Conservation (phyloP, 1,140 invertebrate genomes). For the Heliconius hewitsoni region DNA sequence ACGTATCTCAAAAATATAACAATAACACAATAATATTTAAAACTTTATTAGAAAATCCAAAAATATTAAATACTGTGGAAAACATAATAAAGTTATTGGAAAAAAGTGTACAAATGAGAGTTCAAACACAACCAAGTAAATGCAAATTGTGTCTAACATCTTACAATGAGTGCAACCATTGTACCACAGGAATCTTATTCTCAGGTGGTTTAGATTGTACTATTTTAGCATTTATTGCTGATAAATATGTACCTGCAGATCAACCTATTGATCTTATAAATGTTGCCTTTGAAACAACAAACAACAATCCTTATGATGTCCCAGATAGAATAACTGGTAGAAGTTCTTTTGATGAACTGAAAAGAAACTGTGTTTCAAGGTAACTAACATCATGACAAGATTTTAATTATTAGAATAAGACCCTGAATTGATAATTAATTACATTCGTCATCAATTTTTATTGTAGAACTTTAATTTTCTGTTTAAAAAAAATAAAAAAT, state of each 20-base stretch:
- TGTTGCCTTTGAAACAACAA: conserved; percentile 92
- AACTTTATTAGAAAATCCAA: conserved; percentile 64
- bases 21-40: conserved; percentile 64
- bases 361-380: conserved; percentile 79
- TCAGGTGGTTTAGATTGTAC: conserved; percentile 98
- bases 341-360: conserved; percentile 88
- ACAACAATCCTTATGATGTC: conserved; percentile 83
- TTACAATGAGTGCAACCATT: conserved; percentile 80
- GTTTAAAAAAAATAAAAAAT: too few species aligned
- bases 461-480: too few species aligned
- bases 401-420: not conserved
- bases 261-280: conserved; percentile 97
- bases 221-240: conserved; percentile 90
- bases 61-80: conserved; percentile 69
- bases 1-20: conserved; percentile 44
- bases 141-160: conserved; percentile 85
- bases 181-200: conserved; percentile 93
- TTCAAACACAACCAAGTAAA: conserved; percentile 84
- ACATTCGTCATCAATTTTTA: too few species aligned
- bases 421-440: too few species aligned
- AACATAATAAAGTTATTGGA: conserved; percentile 82
- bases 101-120: conserved; percentile 84
- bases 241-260: conserved; percentile 85
- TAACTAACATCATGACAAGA: conserved; percentile 18
- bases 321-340: conserved; percentile 92